Percentiles rank a stretch among this genome's conserved stretches.
These are phyloP conservation scores for Hexactinellida sp. DNA, from an alignment of 37 sponge, comb jelly and placozoan genomes.

Conservation along the genomic window DNA sequence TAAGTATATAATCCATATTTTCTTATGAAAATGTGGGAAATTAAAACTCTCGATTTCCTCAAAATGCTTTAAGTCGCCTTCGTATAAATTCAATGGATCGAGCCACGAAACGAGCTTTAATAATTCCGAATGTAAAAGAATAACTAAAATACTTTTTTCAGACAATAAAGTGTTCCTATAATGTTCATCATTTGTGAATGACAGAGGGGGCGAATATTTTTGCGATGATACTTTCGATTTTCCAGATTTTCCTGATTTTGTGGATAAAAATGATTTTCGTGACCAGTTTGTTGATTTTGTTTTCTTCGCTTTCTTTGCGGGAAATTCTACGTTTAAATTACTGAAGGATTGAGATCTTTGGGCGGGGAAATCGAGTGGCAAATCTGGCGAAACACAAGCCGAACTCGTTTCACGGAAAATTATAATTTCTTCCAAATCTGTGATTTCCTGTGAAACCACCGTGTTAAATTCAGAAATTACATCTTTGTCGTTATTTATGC, in stretches of 20 bases:
- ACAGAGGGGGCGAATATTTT: neutral
- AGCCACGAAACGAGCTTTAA: neutral
- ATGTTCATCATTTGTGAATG: neutral
- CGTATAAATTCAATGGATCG: neutral
- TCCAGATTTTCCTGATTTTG: neutral
- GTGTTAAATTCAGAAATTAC: neutral
- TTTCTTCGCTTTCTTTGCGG: neutral
- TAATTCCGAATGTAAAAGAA: neutral
- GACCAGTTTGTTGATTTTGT: neutral
- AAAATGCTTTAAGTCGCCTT: neutral
- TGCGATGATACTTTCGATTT: neutral
- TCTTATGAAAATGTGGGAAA: neutral
- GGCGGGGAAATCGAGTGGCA: neutral
- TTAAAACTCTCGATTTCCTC: neutral
- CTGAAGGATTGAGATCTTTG: neutral
- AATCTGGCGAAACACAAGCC: neutral
- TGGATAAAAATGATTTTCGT: neutral
- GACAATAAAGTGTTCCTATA: neutral
- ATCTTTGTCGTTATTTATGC: neutral
- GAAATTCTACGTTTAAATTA: neutral
- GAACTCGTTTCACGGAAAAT: neutral
- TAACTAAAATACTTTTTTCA: neutral
- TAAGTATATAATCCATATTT: neutral
- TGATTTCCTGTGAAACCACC: neutral
- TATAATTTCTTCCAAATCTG: neutral